Conservation (phyloP, 2,113 vertebrate species). For the Gyps fulvus region DNA sequence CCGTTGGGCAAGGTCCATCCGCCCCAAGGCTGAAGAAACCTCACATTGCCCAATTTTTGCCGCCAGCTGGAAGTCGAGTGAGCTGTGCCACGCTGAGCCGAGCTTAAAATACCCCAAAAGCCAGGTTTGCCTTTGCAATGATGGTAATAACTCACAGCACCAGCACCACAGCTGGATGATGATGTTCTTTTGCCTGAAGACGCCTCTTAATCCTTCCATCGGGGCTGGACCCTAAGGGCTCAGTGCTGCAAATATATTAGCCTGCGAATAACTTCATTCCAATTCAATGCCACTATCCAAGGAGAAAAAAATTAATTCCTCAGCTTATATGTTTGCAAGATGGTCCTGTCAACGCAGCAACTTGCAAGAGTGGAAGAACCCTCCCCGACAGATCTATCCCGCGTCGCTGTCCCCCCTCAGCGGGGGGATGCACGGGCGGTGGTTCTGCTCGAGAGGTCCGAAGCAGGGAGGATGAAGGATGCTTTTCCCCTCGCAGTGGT, state of each 20-base stretch:
- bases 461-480: not conserved
- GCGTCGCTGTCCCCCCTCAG: accelerated
- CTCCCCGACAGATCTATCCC: accelerated
- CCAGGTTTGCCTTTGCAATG: not conserved
- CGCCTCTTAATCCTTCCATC: not conserved
- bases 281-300: not conserved
- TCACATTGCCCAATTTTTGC: not conserved
- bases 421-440: accelerated
- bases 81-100: not conserved
- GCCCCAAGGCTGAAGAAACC: not conserved
- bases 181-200: not conserved
- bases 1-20: not conserved
- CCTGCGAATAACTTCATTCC: not conserved
- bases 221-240: no score
- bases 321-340: accelerated
- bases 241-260: not conserved
- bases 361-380: no score
- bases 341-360: not conserved
- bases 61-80: not conserved
- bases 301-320: not conserved
- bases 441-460: accelerated
- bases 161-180: not conserved
- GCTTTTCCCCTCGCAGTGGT: not conserved
- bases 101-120: not conserved
- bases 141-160: accelerated